Evolutionary conservation across 2,888 invertebrate genomes (phyloP), one percentile per base, ranked within the genome.

Genomic region (Choristoneura rosaceana): DNA sequence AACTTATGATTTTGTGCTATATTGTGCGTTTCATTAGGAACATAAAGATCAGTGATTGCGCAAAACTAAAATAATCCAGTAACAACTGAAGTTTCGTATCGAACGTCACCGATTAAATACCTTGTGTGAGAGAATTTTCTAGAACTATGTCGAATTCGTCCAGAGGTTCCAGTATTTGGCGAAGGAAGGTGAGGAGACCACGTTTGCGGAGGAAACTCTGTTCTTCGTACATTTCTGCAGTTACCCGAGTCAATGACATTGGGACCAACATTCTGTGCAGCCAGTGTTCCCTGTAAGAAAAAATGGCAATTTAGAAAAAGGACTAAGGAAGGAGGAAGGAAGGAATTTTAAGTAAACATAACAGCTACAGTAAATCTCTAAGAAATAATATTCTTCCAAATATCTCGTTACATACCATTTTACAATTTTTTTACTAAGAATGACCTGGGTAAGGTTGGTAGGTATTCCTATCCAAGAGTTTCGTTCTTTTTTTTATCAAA

Each of bases 201-300:
- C 97, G 95, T 83, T 98, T 98, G 71, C 99, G 96, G 74, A 99
- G 94, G 90, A 99, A 99, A 69, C 99, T 99, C 80, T 97, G 96
- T 85, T 99, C 99, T 86, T 99, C 99, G 86, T 98, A 99, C 98
- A 99, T 98, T 85, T 98, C 98, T 8, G 95, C 89, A 0, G 99
- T 98, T 5, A 98, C 97, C 75, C 98, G 97, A 17, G 98, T 97
- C 82, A 96, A 95, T 2, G 99, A 97, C 96, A 99, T 97, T 63
- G 98, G 97, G n/a, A 97, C 96, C 70, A 99, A 93, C 96, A 99
- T 97, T 71, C 98, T 96, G 85, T 99, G 98, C 68, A 99, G 95
- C 87, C 98, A 95, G 88, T 98, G 98, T 86, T 98, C 98, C 81
- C 98, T 98, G 89, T 71, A n/a, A 14, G 47, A 47, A 45, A 45